These are phyloP conservation scores for Lepidurus couesii DNA, from an alignment of 1,140 invertebrate species.

Conservation along the genomic window DNA sequence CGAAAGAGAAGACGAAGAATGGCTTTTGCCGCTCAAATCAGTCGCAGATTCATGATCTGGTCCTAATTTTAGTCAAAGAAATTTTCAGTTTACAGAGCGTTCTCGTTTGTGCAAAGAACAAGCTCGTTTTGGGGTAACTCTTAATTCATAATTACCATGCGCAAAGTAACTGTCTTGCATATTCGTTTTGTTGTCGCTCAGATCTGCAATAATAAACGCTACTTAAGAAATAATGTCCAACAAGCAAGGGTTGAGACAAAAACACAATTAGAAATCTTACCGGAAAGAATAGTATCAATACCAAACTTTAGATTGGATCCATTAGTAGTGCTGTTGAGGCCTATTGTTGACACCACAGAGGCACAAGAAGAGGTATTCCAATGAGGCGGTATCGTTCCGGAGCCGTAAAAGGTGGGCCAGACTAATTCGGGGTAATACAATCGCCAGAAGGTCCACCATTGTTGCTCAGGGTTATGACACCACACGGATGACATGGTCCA, in stretches of 20 bases:
- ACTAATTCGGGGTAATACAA: not conserved
- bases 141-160: not conserved
- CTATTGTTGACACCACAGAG: not conserved
- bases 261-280: not conserved
- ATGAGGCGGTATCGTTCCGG: not conserved
- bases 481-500: not conserved
- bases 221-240: not conserved
- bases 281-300: not conserved
- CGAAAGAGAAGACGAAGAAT: not conserved
- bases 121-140: not conserved
- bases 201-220: not conserved
- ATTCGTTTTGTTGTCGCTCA: not conserved
- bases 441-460: constrained; percentile 13
- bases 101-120: not conserved
- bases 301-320: not conserved
- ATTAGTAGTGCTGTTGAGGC: not conserved
- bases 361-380: not conserved
- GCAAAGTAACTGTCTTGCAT: not conserved
- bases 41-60: not conserved
- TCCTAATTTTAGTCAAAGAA: not conserved
- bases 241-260: too few relatives aligned
- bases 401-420: constrained; percentile 9
- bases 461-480: constrained; percentile 6
- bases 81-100: not conserved
- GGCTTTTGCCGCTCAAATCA: not conserved